phyloP scores from a whole-genome alignment of 1,140 invertebrate genomes.

The Pteromalus puparum region DNA sequence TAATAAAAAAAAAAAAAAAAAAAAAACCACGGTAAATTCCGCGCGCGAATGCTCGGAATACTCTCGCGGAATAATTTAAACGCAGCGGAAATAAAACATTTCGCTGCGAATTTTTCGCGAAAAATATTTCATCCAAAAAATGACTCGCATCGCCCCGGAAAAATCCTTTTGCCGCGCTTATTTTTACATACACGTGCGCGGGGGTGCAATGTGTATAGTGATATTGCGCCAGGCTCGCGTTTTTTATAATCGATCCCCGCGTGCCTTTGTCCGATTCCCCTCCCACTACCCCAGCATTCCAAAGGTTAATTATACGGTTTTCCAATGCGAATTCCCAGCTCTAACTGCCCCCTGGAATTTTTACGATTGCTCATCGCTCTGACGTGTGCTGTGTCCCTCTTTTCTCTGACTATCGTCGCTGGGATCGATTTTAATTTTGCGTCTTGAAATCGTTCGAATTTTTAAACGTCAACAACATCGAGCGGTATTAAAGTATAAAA shows the following conservation, averaged over 20 bases:
- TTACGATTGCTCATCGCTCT: constrained; percentile 40
- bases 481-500: neutral
- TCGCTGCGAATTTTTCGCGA: neutral
- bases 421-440: constrained; percentile 6
- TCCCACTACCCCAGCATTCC: constrained; percentile 18
- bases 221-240: constrained; percentile 19
- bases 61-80: neutral
- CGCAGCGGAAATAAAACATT: neutral
- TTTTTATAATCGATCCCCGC: constrained; percentile 45
- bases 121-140: constrained; percentile 46
- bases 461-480: neutral
- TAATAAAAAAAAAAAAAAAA: constrained; percentile 18
- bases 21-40: neutral
- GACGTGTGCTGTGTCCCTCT: neutral
- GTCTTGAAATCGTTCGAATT: constrained; percentile 14
- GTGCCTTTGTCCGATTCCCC: constrained; percentile 33
- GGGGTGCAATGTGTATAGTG: neutral
- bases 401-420: neutral
- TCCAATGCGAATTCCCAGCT: constrained; percentile 40
- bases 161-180: neutral
- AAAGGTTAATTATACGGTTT: constrained; percentile 49
- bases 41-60: constrained; percentile 10
- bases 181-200: constrained; percentile 47
- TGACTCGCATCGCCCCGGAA: neutral
- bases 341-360: constrained; percentile 37